These are phyloP conservation scores for Thryonomys swinderianus DNA, from an alignment of 2,113 vertebrate genomes.

Conservation along the genomic window DNA sequence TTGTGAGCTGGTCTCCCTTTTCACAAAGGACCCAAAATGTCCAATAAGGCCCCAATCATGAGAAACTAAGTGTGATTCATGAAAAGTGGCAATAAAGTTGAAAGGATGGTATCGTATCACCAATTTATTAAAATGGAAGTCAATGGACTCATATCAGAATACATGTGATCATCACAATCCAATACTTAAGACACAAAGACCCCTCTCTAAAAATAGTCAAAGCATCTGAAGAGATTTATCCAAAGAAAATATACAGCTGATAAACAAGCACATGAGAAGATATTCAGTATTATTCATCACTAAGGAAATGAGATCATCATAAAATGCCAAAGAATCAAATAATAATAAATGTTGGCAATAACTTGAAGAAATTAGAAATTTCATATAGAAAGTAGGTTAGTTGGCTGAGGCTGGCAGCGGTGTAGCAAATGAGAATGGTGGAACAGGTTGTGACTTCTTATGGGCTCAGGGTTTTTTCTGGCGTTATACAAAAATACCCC, in stretches of 20 bases:
- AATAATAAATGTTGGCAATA: neutral
- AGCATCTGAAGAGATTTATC: neutral
- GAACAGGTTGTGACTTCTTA: neutral
- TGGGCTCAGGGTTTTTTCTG: neutral
- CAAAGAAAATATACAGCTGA: neutral
- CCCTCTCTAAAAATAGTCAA: neutral
- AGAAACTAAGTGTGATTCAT: neutral
- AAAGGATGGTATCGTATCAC: neutral
- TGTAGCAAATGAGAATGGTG: neutral
- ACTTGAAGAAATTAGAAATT: neutral
- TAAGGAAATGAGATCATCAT: neutral
- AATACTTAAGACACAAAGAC: neutral
- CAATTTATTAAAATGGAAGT: neutral
- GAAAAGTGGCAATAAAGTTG: too few species aligned
- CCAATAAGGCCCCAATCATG: accelerated
- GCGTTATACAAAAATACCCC: neutral
- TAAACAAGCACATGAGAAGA: neutral
- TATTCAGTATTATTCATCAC: neutral
- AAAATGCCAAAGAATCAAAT: neutral
- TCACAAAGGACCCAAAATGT: neutral
- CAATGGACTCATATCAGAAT: neutral
- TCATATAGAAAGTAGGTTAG: neutral
- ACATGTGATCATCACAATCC: neutral
- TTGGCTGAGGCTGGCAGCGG: neutral
- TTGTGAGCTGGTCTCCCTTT: neutral